These are phyloP conservation scores for Vulpes lagopus DNA, from an alignment of 2,113 vertebrate genomes.

Conservation along the genomic window DNA sequence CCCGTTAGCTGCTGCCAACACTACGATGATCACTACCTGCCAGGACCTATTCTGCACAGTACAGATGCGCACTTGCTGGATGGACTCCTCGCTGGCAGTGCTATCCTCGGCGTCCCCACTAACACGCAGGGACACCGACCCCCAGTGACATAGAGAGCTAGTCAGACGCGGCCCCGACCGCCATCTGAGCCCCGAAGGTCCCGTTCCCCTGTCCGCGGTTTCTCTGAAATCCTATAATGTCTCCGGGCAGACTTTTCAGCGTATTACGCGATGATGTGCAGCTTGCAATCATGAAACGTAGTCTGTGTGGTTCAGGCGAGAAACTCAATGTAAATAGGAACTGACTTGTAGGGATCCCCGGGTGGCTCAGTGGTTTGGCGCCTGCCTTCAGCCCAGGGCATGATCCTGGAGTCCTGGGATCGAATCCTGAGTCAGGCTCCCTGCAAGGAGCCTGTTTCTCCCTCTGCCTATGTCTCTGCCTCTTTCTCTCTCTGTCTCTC, in stretches of 20 bases:
- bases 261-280: not conserved
- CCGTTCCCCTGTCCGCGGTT: not conserved
- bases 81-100: not conserved
- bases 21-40: not conserved
- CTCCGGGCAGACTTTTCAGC: not conserved
- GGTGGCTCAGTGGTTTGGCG: too few relatives aligned
- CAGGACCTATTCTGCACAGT: not conserved
- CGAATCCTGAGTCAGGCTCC: too few relatives aligned
- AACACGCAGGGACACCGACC: not conserved
- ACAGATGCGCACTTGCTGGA: not conserved
- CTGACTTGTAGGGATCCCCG: not conserved
- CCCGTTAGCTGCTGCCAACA: not conserved
- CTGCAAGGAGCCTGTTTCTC: too few relatives aligned
- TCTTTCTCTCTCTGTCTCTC: too few relatives aligned
- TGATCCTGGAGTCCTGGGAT: too few relatives aligned
- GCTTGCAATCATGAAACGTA: constrained; percentile 5
- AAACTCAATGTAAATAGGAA: not conserved
- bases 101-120: not conserved
- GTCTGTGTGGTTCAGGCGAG: not conserved
- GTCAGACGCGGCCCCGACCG: not conserved
- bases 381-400: too few relatives aligned
- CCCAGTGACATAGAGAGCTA: not conserved
- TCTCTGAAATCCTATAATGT: not conserved
- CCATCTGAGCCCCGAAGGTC: not conserved
- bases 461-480: too few relatives aligned